These are phyloP conservation scores for Corydoras sp. DNA, from an alignment of 2,113 vertebrate species.

Conservation along the genomic window DNA sequence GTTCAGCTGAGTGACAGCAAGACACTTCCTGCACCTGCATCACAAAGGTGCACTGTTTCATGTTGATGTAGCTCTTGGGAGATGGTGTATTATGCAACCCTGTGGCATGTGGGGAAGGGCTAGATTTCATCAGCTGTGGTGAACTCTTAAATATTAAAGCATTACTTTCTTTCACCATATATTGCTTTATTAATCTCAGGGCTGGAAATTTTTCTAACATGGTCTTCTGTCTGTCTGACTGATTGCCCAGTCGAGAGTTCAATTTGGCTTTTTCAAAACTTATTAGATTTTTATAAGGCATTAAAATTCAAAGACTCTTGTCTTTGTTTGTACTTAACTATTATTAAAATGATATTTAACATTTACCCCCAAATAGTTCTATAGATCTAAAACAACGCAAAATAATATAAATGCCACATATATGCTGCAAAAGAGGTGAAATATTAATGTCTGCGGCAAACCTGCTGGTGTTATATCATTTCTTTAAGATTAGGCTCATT, in stretches of 20 bases:
- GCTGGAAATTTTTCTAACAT: not conserved
- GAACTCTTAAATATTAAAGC: constrained; percentile 9
- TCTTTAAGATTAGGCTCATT: no score
- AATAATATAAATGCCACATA: no score
- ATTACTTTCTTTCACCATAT: constrained; percentile 1
- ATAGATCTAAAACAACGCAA: no score
- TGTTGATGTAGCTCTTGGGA: constrained; percentile 19
- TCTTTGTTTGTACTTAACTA: no score
- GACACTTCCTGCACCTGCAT: constrained; percentile 17
- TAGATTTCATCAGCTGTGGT: constrained; percentile 7
- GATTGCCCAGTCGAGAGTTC: not conserved
- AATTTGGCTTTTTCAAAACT: not conserved
- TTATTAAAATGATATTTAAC: no score
- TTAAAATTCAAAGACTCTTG: not conserved
- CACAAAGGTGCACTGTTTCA: constrained; percentile 16
- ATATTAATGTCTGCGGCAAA: no score
- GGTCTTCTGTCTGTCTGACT: not conserved
- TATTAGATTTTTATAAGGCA: not conserved
- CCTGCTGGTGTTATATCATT: no score
- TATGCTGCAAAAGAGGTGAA: no score
- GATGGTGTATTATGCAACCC: constrained; percentile 18
- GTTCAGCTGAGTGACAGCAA: not conserved
- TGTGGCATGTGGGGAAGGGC: constrained; percentile 20
- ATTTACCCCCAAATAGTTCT: no score
- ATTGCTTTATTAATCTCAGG: constrained; percentile 4